Base-by-base conservation (phyloP, 2,113 vertebrate genomes). In the Syngnathus scovelli region DNA sequence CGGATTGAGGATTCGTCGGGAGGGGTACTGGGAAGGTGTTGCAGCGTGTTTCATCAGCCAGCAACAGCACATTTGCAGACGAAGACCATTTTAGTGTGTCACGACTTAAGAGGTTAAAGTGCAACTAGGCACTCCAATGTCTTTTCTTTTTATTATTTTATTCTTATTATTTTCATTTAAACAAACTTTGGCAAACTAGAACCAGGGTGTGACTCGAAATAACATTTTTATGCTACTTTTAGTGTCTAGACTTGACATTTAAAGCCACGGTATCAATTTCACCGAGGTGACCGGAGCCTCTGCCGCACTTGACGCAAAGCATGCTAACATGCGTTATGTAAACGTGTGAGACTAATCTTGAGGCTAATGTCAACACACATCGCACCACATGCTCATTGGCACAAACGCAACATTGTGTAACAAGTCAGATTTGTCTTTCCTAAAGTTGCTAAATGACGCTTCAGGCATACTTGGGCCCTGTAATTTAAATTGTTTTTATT, bases 21-120 rank as follows among this genome's bases (percentile, higher is more conserved):
- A 52, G 49, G 49, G 19, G 19, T 52, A 56, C 75, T 41, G 37
- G 36, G 27, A 33, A 46, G 65, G 70, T 79, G 65, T 89, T 89
- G 88, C 86, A 78, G 81, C 79, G 72, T 73, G 65, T 89, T 89
- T 87, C 88, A 87, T 89, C 88, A 89, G 61, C 86, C 83, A 85
- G 81, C 77, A 66, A 81, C 79, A 84, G 85, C 78, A 46, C 76
- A 58, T 64, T 33, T 33, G 27, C 27, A 33, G 27, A 33, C 27
- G 27, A 33, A 33, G 27, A 33, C 27, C 27, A 33, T 37, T 58
- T 58, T 58, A 36, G 27, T 36, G 27, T 33, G 55, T 6, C 27
- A 36, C 21, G 9, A 21, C 49, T 33, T 13, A 36, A 58, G 55
- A 36, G 55, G 55, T 58, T 15, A 16, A 58, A 15, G 55, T 33